phyloP scores from a whole-genome alignment of 1,140 invertebrate genomes.

The Thalassaphorura encarpata region DNA sequence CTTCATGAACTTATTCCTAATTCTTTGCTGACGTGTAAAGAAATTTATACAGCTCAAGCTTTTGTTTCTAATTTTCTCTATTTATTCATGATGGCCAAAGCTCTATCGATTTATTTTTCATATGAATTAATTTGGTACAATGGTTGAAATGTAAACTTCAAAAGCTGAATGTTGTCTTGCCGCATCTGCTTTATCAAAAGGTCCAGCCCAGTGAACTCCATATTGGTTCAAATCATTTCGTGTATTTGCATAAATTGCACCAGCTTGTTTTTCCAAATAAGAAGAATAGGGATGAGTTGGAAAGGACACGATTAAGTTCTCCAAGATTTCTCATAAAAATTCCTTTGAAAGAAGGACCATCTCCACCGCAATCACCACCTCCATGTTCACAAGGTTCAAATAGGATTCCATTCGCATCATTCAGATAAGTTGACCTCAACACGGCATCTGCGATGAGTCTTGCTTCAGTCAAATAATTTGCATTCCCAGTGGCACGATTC shows the following conservation, averaged over 20 bases:
- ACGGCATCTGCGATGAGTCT: slow-evolving; percentile 23
- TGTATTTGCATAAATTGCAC: slow-evolving; percentile 12
- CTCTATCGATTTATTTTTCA: no score
- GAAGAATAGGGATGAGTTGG: slow-evolving; percentile 12
- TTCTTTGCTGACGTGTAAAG: no score
- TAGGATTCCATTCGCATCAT: slow-evolving; percentile 7
- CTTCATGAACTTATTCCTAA: no score
- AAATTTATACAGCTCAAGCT: no score
- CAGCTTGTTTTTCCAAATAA: slow-evolving; percentile 12
- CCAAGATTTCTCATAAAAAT: slow-evolving; percentile 24
- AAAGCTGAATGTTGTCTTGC: slow-evolving; percentile 21
- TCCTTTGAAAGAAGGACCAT: slow-evolving; percentile 24
- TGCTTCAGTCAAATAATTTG: slow-evolving; percentile 7
- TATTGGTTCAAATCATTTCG: slow-evolving; percentile 25
- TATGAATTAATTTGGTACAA: background rate
- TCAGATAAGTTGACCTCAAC: slow-evolving; percentile 5
- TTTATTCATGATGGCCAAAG: no score
- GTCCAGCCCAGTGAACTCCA: slow-evolving; percentile 20
- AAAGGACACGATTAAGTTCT: slow-evolving; percentile 22
- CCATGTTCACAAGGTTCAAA: slow-evolving; percentile 2
- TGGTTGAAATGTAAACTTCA: slow-evolving; percentile 21
- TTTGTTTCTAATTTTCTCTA: no score
- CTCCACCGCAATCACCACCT: slow-evolving; percentile 13
- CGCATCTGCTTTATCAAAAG: slow-evolving; percentile 17
- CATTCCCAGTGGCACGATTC: slow-evolving; percentile 10